Base-by-base conservation (phyloP, 2,113 vertebrate genomes). In the Macroglossus sobrinus region DNA sequence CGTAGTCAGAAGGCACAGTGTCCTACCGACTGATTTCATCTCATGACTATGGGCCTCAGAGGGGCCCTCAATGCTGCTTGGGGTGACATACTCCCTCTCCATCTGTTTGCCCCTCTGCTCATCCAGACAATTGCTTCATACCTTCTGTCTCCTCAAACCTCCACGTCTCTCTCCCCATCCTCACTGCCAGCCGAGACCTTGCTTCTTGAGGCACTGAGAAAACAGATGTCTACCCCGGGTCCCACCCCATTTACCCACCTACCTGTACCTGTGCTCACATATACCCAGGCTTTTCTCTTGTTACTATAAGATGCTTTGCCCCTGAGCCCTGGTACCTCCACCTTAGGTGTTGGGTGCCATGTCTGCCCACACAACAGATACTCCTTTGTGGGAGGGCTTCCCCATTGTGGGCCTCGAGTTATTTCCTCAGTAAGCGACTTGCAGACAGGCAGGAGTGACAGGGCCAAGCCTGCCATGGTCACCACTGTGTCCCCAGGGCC, bases 201-300 rank as follows among this genome's bases (percentile, higher is more conserved):
- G 53, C 28, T 94, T 92, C 84, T 64, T 11, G 24, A 79, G 30
- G 66, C 84, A 12, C 22, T 47, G 26, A 35, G 63, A 45, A 64
- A 87, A 78, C 0, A 50, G 30, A 28, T 24, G 26, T 57, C 69
- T 12, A 28, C 9, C 24, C 4, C 1, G 0, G 14, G 0, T 10
- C 12, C 35, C 30, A 12, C 47, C 16, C 28, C n/a, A 6, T 6
- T 15, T 30, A 4, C 47, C 68, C 28, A 14, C 5, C 33, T 11
- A 4, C 26, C n/a, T 4, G 15, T 0, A 12, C 35, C 53, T n/a
- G 15, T 21, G 15, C 63, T 43, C 75, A 5, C 35, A 4, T 0
- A 0, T 0, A 0, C 21, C 38, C 5, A 9, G 57, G 64, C 59
- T 50, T 38, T 76, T 50, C 55, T 86, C 50, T 59, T 11, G 10